Conservation (phyloP, 2,113 vertebrate genomes). For the Tragelaphus buxtoni region DNA sequence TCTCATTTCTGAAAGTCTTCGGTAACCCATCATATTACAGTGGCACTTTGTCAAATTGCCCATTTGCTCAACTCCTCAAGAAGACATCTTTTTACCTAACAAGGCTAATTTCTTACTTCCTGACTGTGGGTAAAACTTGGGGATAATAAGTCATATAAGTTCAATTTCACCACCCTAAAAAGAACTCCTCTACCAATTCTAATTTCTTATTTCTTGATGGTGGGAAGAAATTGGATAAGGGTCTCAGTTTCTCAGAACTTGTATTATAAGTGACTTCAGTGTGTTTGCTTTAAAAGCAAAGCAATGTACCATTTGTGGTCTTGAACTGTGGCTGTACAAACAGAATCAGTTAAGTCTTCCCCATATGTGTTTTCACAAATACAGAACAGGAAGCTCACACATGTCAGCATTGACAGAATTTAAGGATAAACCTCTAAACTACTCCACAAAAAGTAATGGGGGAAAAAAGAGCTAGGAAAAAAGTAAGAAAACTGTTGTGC, state of each 20-base stretch:
- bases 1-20: conserved; percentile 33
- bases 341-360: neutral
- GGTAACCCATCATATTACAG: neutral
- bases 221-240: conserved; percentile 15
- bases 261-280: neutral
- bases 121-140: conserved; percentile 29
- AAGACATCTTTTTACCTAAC: conserved; percentile 51
- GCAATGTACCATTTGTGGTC: neutral
- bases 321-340: neutral
- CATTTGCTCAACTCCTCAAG: conserved; percentile 50
- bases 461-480: neutral
- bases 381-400: neutral
- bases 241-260: neutral
- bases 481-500: neutral
- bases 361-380: conserved; percentile 6
- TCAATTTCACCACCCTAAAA: conserved; percentile 34
- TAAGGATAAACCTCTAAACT: neutral
- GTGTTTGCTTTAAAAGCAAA: neutral
- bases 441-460: neutral
- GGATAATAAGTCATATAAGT: conserved; percentile 34
- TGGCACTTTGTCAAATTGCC: conserved; percentile 41
- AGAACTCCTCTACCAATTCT: neutral
- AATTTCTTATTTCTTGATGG: conserved; percentile 34
- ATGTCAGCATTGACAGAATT: neutral
- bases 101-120: conserved; percentile 61